Conservation (phyloP, 2,888 invertebrate genomes). For the Drosophila peninsularis region DNA sequence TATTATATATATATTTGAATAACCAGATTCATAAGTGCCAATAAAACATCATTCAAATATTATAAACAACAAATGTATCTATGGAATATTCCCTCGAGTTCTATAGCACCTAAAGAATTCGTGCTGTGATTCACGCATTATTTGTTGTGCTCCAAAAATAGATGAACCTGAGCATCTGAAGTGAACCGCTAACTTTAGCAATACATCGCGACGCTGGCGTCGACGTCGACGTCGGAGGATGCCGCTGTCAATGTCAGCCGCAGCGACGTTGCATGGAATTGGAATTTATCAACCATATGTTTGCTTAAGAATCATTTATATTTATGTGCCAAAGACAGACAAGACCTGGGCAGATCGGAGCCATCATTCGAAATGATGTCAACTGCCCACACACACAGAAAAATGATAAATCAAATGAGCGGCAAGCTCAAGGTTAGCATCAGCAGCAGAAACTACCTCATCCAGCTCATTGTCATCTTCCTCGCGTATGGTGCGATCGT, state of each 20-base stretch:
- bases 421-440: slow-evolving; percentile 58
- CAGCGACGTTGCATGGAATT: slow-evolving; percentile 50
- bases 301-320: slow-evolving; percentile 32
- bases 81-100: slow-evolving; percentile 42
- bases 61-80: slow-evolving; percentile 24
- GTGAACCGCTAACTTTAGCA: slow-evolving; percentile 40
- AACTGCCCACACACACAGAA: slow-evolving; percentile 33
- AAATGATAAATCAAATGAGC: slow-evolving; percentile 11
- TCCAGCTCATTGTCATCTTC: slow-evolving; percentile 87
- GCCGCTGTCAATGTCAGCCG: slow-evolving; percentile 67
- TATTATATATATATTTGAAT: neutral
- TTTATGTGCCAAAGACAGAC: slow-evolving; percentile 20
- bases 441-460: slow-evolving; percentile 74
- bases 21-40: slow-evolving; percentile 10
- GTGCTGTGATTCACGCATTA: slow-evolving; percentile 56
- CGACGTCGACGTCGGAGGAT: slow-evolving; percentile 38
- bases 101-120: slow-evolving; percentile 48
- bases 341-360: slow-evolving; percentile 9
- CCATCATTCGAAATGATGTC: slow-evolving; percentile 44
- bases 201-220: slow-evolving; percentile 20
- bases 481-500: slow-evolving; percentile 88
- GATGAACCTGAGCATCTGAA: slow-evolving; percentile 34
- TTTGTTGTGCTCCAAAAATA: slow-evolving; percentile 56
- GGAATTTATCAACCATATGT: slow-evolving; percentile 43
- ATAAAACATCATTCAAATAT: slow-evolving; percentile 32